Evolutionary conservation across 2,888 invertebrate genomes (phyloP).

Genomic region (Acleris holmiana): DNA sequence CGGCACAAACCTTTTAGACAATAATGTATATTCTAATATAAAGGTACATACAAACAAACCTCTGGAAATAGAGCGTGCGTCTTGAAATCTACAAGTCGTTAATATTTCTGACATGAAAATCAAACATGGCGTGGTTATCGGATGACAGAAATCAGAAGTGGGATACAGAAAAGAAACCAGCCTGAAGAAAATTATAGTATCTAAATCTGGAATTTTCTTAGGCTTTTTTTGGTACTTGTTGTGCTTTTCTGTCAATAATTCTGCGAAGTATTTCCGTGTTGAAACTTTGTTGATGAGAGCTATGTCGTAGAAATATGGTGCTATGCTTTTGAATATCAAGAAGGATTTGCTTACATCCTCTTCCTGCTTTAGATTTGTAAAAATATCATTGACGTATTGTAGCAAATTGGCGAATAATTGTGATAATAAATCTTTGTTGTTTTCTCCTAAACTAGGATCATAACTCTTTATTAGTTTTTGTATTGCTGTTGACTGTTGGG

Average conservation of each 20-base stretch:
- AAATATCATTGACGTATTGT: conserved; percentile 90
- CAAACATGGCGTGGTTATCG: conserved; percentile 93
- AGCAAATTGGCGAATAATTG: conserved; percentile 90
- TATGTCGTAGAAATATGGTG: conserved; percentile 87
- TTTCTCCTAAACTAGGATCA: conserved; percentile 91
- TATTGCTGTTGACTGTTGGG: conserved; percentile 88
- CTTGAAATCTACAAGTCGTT: conserved; percentile 85
- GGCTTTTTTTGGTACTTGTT: conserved; percentile 84
- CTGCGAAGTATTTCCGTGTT: conserved; percentile 87
- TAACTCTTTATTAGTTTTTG: conserved; percentile 94
- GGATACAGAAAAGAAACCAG: conserved; percentile 92
- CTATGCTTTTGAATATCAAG: conserved; percentile 83
- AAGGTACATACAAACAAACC: conserved; percentile 91
- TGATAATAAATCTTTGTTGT: conserved; percentile 90
- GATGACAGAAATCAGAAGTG: conserved; percentile 95
- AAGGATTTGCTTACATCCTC: conserved; percentile 81
- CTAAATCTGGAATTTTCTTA: conserved; percentile 86
- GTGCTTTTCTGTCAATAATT: conserved; percentile 90
- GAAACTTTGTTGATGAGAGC: conserved; percentile 88
- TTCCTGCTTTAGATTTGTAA: conserved; percentile 66
- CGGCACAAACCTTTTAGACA: conserved; percentile 93
- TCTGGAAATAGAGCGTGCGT: conserved; percentile 87
- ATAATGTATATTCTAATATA: conserved; percentile 89
- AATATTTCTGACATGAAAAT: conserved; percentile 93
- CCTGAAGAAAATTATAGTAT: conserved; percentile 92